Conservation (phyloP, 2,113 vertebrate genomes). For the Chionis minor region DNA sequence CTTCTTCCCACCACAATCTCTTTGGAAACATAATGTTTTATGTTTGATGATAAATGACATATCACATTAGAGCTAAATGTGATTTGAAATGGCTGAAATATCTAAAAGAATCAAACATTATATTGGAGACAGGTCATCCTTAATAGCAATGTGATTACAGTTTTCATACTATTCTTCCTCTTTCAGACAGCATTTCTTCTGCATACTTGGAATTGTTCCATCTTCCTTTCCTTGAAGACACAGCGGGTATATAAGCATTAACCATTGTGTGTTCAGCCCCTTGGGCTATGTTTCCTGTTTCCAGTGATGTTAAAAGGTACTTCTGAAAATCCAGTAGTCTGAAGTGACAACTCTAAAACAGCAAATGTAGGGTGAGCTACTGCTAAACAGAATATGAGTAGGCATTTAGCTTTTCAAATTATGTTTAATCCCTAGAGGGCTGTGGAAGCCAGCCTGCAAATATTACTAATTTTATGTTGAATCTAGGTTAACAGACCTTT, state of each 20-base stretch:
- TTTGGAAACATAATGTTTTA: not conserved
- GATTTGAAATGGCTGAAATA: slow-evolving; percentile 11
- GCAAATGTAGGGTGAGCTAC: not conserved
- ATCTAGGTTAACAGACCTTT: not conserved
- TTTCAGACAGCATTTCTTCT: slow-evolving; percentile 10
- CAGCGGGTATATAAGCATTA: not conserved
- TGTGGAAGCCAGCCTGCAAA: not conserved
- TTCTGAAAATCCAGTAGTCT: slow-evolving; percentile 14
- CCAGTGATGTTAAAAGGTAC: slow-evolving; percentile 5
- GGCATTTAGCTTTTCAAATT: slow-evolving; percentile 37
- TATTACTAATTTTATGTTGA: not conserved
- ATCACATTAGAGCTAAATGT: not conserved
- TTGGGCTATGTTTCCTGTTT: not conserved
- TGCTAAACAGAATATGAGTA: slow-evolving; percentile 22
- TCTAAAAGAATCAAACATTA: not conserved
- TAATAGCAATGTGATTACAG: not conserved
- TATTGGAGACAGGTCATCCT: not conserved
- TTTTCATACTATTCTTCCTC: not conserved
- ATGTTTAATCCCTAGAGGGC: not conserved
- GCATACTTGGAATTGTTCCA: not conserved
- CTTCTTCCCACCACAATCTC: not conserved
- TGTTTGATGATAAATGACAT: not conserved
- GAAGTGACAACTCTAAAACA: not conserved
- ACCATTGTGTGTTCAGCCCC: not conserved
- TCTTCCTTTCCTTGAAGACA: slow-evolving; percentile 9